phyloP scores from a whole-genome alignment of 2,113 vertebrate genomes.

The Eudyptes chrysolophus region DNA sequence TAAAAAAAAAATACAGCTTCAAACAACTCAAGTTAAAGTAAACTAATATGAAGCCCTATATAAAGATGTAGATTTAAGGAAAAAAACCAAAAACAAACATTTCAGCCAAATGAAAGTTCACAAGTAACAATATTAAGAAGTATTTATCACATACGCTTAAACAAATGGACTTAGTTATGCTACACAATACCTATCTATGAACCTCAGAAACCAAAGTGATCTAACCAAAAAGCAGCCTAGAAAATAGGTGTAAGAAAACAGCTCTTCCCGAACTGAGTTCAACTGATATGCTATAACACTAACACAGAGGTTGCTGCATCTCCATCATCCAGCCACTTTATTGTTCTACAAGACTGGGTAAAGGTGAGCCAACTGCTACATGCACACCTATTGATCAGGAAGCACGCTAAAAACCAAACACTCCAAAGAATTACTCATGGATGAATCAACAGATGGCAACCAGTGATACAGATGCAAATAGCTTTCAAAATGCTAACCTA shows the following conservation, averaged over 20 bases:
- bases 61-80: neutral
- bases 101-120: neutral
- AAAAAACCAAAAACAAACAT: neutral
- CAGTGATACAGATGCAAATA: neutral
- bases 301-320: neutral
- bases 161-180: neutral
- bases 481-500: neutral
- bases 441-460: conserved; percentile 3
- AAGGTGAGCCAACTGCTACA: neutral
- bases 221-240: neutral
- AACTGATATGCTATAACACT: neutral
- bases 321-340: neutral
- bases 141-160: neutral
- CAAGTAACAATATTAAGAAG: neutral
- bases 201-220: neutral
- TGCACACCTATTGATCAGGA: neutral
- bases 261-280: neutral
- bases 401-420: neutral
- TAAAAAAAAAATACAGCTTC: neutral
- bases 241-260: neutral
- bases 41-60: neutral
- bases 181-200: neutral
- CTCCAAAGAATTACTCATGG: neutral
- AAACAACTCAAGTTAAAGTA: neutral
- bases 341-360: neutral